These are phyloP conservation scores for Tapera naevia DNA, from an alignment of 2,797 vertebrate genomes.

Conservation along the genomic window DNA sequence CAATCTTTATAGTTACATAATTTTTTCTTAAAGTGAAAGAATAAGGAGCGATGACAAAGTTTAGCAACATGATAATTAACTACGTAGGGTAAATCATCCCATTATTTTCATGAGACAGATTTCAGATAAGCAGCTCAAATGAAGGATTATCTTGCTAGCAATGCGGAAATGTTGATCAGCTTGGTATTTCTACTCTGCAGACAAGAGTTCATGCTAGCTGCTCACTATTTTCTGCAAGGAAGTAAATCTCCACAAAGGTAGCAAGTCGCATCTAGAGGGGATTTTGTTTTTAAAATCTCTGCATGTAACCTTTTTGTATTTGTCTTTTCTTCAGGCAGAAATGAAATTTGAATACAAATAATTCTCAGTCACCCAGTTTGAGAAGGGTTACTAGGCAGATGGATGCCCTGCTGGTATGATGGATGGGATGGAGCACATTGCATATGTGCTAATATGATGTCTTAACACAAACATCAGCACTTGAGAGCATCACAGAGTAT, in stretches of 20 bases:
- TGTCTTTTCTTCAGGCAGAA: slow-evolving; percentile 18
- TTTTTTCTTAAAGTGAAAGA: slow-evolving; percentile 20
- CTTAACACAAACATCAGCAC: neutral
- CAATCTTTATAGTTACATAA: neutral
- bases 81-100: slow-evolving; percentile 59
- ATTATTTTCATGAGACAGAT: slow-evolving; percentile 56
- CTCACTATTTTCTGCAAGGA: slow-evolving; percentile 40
- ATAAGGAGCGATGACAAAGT: slow-evolving; percentile 32
- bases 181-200: slow-evolving; percentile 61
- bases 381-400: neutral
- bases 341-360: neutral
- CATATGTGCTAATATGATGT: neutral
- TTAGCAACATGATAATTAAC: slow-evolving; percentile 58
- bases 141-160: slow-evolving; percentile 64
- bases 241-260: slow-evolving; percentile 18
- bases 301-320: neutral
- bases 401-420: neutral
- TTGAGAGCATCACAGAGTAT: neutral
- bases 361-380: neutral
- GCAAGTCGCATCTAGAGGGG: neutral
- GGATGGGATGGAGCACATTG: neutral
- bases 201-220: slow-evolving; percentile 10
- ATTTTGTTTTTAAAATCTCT: neutral
- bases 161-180: slow-evolving; percentile 61
- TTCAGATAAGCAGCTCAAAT: slow-evolving; percentile 69